phyloP scores from a whole-genome alignment of 2,113 vertebrate genomes.

The Eubucco bourcierii region DNA sequence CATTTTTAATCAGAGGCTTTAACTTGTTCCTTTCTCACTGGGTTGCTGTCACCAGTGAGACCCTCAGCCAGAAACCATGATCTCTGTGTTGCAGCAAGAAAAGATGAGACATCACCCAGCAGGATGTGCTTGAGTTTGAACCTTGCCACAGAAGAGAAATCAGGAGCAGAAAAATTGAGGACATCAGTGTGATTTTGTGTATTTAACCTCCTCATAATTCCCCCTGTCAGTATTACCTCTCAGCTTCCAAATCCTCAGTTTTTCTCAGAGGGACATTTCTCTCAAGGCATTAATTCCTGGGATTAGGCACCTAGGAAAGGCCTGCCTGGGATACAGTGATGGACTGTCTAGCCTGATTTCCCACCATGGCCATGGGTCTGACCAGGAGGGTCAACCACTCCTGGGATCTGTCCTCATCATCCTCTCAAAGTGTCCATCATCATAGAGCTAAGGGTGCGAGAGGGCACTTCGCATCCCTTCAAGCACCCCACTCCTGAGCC shows the following conservation, averaged over 20 bases:
- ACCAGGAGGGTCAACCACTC: accelerated
- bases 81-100: background rate
- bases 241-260: slow-evolving; percentile 9
- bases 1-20: slow-evolving; percentile 16
- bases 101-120: background rate
- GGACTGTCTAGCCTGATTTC: background rate
- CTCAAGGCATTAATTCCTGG: background rate
- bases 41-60: background rate
- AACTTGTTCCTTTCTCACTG: background rate
- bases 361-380: accelerated
- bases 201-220: slow-evolving; percentile 16
- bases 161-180: background rate
- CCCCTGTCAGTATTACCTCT: background rate
- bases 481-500: background rate
- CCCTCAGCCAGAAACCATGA: background rate
- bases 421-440: background rate
- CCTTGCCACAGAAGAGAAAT: background rate
- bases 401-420: background rate
- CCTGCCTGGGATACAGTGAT: background rate
- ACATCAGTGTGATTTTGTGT: background rate
- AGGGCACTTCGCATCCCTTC: background rate
- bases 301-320: background rate
- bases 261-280: background rate
- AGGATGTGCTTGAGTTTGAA: background rate
- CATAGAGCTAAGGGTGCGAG: accelerated